Conservation (phyloP, 35 echinoderm and acorn worm species). For the Hemicentrotus pulcherrimus region DNA sequence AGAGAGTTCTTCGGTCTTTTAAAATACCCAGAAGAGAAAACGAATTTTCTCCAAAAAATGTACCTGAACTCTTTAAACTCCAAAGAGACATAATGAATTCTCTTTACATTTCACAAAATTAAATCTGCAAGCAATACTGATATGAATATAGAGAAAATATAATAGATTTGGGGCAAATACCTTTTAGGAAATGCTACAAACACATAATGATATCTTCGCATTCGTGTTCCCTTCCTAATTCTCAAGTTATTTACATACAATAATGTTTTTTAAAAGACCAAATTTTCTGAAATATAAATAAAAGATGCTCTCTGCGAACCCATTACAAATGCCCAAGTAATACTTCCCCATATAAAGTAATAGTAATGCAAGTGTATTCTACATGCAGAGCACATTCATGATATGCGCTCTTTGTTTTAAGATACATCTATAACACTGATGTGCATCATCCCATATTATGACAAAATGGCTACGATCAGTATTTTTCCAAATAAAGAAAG, state of each 20-base stretch:
- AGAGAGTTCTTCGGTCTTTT: neutral
- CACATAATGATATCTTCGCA: neutral
- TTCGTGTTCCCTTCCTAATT: neutral
- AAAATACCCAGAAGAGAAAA: neutral
- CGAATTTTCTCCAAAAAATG: neutral
- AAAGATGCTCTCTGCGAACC: too few species aligned
- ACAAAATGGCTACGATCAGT: neutral
- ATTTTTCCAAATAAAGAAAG: neutral
- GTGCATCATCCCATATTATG: too few species aligned
- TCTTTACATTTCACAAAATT: neutral
- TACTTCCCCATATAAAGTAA: too few species aligned
- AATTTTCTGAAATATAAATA: too few species aligned
- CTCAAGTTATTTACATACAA: neutral
- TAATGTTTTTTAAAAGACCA: neutral
- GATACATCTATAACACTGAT: too few species aligned
- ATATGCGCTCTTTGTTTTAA: too few species aligned
- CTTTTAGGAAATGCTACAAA: neutral
- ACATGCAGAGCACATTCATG: too few species aligned
- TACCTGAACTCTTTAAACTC: neutral
- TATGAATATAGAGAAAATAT: neutral
- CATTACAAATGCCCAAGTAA: too few species aligned
- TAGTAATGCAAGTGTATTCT: too few species aligned
- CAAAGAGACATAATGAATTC: neutral
- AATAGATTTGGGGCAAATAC: neutral
- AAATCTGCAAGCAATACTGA: neutral